Conservation (phyloP, 2,113 vertebrate genomes). For the Tetrao urogallus region DNA sequence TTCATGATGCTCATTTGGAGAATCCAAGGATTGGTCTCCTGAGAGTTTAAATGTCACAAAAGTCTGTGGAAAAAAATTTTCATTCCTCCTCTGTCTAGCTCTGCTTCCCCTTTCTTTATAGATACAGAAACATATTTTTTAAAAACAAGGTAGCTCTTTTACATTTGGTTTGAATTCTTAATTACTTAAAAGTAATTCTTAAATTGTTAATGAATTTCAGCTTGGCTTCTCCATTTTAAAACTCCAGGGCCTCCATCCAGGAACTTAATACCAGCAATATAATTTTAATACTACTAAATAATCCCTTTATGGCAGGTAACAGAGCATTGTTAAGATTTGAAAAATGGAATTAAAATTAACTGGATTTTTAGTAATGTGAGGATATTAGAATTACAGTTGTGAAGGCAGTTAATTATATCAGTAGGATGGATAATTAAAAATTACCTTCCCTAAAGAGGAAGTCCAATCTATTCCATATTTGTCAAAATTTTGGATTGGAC, state of each 20-base stretch:
- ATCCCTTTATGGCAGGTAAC: slow-evolving; percentile 64
- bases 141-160: neutral
- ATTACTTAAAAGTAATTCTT: neutral
- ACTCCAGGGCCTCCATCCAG: slow-evolving; percentile 14
- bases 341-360: slow-evolving; percentile 71
- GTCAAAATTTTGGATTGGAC: neutral
- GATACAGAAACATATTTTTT: neutral
- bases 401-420: slow-evolving; percentile 70
- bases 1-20: neutral
- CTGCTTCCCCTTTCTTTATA: neutral
- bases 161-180: slow-evolving; percentile 5
- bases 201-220: slow-evolving; percentile 45
- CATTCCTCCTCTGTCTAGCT: neutral
- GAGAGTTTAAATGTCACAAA: neutral
- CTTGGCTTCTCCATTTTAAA: slow-evolving; percentile 49
- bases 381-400: slow-evolving; percentile 48
- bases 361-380: slow-evolving; percentile 61
- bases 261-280: slow-evolving; percentile 57
- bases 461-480: neutral
- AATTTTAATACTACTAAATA: slow-evolving; percentile 76
- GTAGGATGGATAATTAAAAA: slow-evolving; percentile 67
- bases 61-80: slow-evolving; percentile 11
- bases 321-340: slow-evolving; percentile 59
- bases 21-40: neutral
- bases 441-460: slow-evolving; percentile 48